These are phyloP conservation scores for Aleadryas rufinucha DNA, from an alignment of 2,113 vertebrate species.

Conservation along the genomic window DNA sequence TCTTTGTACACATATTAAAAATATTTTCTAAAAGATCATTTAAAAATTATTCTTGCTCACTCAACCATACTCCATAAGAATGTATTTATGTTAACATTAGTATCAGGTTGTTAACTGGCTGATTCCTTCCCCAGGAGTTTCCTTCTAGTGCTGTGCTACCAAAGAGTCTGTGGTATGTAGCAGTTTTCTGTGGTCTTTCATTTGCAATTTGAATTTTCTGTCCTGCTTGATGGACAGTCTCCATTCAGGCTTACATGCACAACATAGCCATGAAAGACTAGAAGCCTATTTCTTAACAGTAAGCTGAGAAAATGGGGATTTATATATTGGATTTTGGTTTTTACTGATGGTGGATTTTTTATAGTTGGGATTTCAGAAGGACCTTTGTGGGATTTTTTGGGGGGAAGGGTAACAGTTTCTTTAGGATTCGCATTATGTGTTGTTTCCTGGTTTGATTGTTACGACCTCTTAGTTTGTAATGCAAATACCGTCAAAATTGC, in stretches of 20 bases:
- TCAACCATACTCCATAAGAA: not conserved
- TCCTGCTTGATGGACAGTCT: not conserved
- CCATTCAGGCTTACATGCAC: not conserved
- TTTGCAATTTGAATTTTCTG: not conserved
- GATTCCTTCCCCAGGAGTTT: not conserved
- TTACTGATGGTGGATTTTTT: not conserved
- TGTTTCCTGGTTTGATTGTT: not conserved
- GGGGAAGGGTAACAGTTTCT: not conserved
- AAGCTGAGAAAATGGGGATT: not conserved
- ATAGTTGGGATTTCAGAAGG: not conserved
- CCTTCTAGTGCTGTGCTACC: not conserved
- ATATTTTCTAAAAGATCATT: not conserved
- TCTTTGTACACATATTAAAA: not conserved
- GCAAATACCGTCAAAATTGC: not conserved
- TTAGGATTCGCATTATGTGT: not conserved
- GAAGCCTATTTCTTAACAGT: not conserved
- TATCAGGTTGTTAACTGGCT: not conserved
- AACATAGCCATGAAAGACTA: not conserved
- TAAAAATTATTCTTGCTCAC: not conserved
- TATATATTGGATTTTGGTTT: not conserved
- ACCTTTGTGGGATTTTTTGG: accelerated
- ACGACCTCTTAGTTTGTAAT: not conserved
- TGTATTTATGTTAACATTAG: not conserved
- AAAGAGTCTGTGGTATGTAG: not conserved
- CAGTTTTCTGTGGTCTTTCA: not conserved